Conservation (phyloP, 2,113 vertebrate genomes). For the Heliornis fulica region DNA sequence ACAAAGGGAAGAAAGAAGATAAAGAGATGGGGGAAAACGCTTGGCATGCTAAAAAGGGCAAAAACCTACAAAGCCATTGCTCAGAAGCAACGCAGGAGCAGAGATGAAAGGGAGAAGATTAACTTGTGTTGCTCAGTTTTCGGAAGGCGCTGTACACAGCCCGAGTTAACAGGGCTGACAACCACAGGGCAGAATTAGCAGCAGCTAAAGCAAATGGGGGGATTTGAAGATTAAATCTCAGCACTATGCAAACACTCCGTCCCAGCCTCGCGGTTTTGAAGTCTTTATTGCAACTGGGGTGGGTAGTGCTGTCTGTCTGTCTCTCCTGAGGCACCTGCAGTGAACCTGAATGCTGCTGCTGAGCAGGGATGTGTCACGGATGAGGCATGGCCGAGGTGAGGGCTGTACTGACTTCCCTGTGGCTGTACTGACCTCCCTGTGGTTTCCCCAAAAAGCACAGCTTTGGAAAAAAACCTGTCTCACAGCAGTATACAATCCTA, state of each 20-base stretch:
- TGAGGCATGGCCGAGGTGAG: neutral
- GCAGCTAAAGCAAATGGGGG: neutral
- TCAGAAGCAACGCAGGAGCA: neutral
- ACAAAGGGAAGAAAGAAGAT: neutral
- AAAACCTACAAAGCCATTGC: neutral
- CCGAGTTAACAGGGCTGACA: neutral
- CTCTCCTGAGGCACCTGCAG: neutral
- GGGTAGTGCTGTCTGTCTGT: neutral
- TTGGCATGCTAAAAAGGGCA: neutral
- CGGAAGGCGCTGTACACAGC: neutral
- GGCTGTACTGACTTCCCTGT: neutral
- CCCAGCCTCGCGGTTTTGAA: neutral
- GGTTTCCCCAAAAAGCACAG: neutral
- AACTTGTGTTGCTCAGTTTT: neutral
- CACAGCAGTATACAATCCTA: no score
- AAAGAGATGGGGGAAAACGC: neutral
- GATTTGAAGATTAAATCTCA: neutral
- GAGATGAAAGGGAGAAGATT: constrained; percentile 21
- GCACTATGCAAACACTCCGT: rapidly evolving
- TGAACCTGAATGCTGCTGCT: neutral
- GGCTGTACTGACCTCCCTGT: neutral
- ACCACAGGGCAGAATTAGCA: neutral
- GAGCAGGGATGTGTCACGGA: neutral
- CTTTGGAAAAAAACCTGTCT: neutral
- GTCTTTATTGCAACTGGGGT: neutral